Conservation (phyloP, 2,888 invertebrate species). For the Dynastes grantii region DNA sequence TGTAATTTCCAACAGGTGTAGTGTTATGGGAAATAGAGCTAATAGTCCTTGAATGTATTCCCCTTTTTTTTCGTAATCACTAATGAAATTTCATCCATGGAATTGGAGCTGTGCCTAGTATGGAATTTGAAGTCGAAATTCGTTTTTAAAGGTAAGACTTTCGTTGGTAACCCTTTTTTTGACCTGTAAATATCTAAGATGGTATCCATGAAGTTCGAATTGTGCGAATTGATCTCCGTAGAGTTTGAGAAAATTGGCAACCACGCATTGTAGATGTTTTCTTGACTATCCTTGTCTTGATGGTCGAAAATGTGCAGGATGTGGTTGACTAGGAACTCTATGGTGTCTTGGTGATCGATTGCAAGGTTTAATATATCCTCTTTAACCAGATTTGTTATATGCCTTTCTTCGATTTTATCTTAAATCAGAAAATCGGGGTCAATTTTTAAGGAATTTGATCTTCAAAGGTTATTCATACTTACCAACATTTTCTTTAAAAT, state of each 20-base stretch:
- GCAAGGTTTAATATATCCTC: slow-evolving; percentile 54
- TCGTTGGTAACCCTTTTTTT: slow-evolving; percentile 7
- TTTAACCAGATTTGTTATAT: slow-evolving; percentile 58
- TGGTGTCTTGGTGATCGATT: slow-evolving; percentile 61
- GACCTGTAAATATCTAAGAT: slow-evolving; percentile 35
- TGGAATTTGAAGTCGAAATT: slow-evolving; percentile 14
- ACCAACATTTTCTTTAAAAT: slow-evolving; percentile 80
- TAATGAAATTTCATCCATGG: slow-evolving; percentile 6
- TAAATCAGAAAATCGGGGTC: slow-evolving; percentile 17
- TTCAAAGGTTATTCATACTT: slow-evolving; percentile 67
- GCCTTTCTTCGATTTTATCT: slow-evolving; percentile 52
- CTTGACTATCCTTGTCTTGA: slow-evolving; percentile 60
- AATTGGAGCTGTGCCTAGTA: slow-evolving; percentile 4
- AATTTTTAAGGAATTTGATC: not conserved
- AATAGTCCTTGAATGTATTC: not conserved
- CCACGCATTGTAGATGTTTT: slow-evolving; percentile 62
- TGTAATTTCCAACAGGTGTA: not conserved
- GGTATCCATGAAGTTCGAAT: slow-evolving; percentile 20
- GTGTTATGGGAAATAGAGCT: not conserved
- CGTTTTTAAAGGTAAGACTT: not conserved
- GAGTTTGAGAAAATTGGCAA: slow-evolving; percentile 54
- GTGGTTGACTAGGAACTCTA: slow-evolving; percentile 63
- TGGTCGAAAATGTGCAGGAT: slow-evolving; percentile 60
- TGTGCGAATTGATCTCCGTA: slow-evolving; percentile 23
- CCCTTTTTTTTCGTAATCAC: slow-evolving; percentile 13